Evolutionary conservation across 2,888 invertebrate species (phyloP), one percentile per base, ranked within the genome.

Genomic region (Chromoteleia sp.): DNA sequence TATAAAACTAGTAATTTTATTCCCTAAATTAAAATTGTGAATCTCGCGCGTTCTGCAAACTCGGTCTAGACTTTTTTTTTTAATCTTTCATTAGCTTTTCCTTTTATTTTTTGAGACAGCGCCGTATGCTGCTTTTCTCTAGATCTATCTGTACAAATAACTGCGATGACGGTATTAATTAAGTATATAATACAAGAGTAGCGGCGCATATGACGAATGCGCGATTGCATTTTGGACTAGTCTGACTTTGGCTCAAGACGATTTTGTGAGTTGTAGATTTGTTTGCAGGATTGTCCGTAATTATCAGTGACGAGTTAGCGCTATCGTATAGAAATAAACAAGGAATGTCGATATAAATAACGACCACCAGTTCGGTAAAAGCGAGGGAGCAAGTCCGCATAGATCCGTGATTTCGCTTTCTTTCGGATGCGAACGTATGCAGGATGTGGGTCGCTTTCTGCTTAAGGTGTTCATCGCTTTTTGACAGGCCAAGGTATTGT

Each of bases 401-500:
- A 89, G 88, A 67, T 91, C 90, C 76, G 89, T 90, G 63, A 92
- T 91, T 73, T 89, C 89, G 92, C 94, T 94, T 92, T 96, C 97
- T 89, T 96, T 95, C 17, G 94, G 93, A 91, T 96, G 96, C 85
- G 94, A 94, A 82, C 95, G 95, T 82, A 97, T 96, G 89, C 97
- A 97, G 63, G 95, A 96, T 81, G 93, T 93, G 12, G 96, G 96
- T 84, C 94, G 94, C 84, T 94, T 93, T 79, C 96, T 93, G 52
- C 94, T 93, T 81, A 95, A 92, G 7, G 89, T 88, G 84, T 94
- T 93, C 86, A 93, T 92, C 2, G 89, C 88, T 85, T 94, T 94
- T 79, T 92, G 93, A 87, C 95, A 95, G 2, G 94, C 94, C 84
- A 95, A 89, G 4, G 94, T 93, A 81, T 93, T 94, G 85, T 95